A percentile compares a stretch with the other conserved stretches of the same genome.
These are phyloP conservation scores for Palythoa heliodiscus DNA, from an alignment of 92 coral and sea anemone genomes.

Conservation along the genomic window DNA sequence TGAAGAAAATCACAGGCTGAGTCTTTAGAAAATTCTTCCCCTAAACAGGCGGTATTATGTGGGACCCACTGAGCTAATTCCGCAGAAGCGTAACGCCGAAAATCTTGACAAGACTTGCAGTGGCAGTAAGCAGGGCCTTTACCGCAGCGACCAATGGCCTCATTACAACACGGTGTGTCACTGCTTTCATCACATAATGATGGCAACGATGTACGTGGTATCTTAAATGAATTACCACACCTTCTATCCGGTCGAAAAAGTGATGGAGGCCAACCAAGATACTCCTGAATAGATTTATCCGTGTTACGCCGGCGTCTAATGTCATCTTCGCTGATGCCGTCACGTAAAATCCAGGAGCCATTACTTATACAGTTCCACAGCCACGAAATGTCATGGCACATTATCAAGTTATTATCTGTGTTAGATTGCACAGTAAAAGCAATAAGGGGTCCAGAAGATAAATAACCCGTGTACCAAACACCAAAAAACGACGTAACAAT, in stretches of 20 bases:
- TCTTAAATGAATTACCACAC: conserved; percentile 51
- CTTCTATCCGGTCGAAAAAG: conserved; percentile 58
- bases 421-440: not conserved
- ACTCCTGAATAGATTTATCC: conserved; percentile 54
- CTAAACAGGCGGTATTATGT: conserved; percentile 36
- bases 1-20: conserved; percentile 43
- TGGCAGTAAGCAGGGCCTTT: conserved; percentile 50
- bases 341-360: conserved; percentile 60
- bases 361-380: conserved; percentile 50
- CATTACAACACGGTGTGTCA: conserved; percentile 71
- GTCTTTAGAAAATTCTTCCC: conserved; percentile 34
- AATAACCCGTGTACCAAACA: not conserved
- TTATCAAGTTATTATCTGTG: not conserved
- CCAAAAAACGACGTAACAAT: not conserved
- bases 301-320: conserved; percentile 44
- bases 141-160: conserved; percentile 61
- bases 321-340: conserved; percentile 45
- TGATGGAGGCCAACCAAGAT: conserved; percentile 59
- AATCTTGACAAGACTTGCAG: conserved; percentile 62
- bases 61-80: conserved; percentile 67
- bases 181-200: conserved; percentile 64
- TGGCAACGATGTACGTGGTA: conserved; percentile 9
- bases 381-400: conserved; percentile 5
- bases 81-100: conserved; percentile 56
- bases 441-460: not conserved